Evolutionary conservation across 2,797 vertebrate genomes (phyloP).

Genomic region (Chiloscyllium punctatum): DNA sequence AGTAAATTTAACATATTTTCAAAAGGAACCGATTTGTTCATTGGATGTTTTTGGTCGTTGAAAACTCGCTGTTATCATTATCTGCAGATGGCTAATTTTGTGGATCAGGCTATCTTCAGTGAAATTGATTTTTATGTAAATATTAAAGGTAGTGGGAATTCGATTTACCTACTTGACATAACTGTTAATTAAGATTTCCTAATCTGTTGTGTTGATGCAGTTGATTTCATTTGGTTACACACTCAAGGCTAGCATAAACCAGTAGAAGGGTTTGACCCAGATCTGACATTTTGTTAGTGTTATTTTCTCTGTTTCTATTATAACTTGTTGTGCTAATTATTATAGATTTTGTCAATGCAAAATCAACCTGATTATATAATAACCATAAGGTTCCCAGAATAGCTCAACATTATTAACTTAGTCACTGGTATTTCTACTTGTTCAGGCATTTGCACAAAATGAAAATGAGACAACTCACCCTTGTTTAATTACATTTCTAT

Average conservation of each 20-base stretch:
- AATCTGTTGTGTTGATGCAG: not conserved
- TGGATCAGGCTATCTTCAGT: no score
- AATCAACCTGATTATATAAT: not conserved
- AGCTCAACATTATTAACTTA: not conserved
- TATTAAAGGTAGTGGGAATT: no score
- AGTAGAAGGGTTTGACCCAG: not conserved
- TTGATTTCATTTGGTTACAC: not conserved
- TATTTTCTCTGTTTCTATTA: not conserved
- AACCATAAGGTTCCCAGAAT: not conserved
- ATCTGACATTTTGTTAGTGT: not conserved
- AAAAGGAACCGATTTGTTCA: no score
- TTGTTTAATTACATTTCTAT: not conserved
- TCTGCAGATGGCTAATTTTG: no score
- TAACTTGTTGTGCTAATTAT: no score
- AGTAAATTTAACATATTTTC: not conserved
- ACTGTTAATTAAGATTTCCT: no score
- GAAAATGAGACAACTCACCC: not conserved
- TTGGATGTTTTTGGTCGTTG: no score
- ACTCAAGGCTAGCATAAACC: not conserved
- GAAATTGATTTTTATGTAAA: no score
- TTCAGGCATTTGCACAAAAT: not conserved
- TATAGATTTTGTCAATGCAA: not conserved
- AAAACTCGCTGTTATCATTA: no score
- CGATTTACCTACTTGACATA: no score
- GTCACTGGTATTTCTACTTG: not conserved